Conservation (phyloP, 2,113 vertebrate species). For the Octodon degus region DNA sequence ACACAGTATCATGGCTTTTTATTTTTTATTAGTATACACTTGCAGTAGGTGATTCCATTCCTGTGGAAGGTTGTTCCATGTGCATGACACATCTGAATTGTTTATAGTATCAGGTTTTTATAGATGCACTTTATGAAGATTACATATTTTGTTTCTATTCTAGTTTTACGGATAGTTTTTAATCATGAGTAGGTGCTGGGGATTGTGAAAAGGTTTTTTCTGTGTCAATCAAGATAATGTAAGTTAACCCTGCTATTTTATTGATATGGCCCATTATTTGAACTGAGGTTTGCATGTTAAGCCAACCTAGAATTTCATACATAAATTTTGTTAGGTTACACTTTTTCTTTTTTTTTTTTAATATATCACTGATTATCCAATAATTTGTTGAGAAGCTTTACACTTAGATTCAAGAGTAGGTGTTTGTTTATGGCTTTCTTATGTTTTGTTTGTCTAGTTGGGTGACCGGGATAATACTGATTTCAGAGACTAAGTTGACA, state of each 20-base stretch:
- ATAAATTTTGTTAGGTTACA: neutral
- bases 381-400: conserved; percentile 28
- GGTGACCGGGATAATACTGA: neutral
- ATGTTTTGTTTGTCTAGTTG: neutral
- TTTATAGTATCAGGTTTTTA: neutral
- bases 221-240: neutral
- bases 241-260: neutral
- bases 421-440: neutral
- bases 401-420: neutral
- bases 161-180: conserved; percentile 24
- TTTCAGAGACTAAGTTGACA: neutral
- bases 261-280: neutral
- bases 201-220: neutral
- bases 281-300: neutral
- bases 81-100: neutral
- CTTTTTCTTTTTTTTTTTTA: conserved; percentile 20
- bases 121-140: neutral
- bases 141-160: conserved; percentile 4
- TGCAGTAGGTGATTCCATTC: neutral
- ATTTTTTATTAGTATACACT: neutral
- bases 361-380: conserved; percentile 10
- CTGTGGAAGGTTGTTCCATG: neutral
- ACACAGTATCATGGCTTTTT: neutral
- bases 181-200: neutral
- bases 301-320: neutral